These are phyloP conservation scores for Lingula anatina DNA, from an alignment of 2,888 invertebrate species.

Conservation along the genomic window DNA sequence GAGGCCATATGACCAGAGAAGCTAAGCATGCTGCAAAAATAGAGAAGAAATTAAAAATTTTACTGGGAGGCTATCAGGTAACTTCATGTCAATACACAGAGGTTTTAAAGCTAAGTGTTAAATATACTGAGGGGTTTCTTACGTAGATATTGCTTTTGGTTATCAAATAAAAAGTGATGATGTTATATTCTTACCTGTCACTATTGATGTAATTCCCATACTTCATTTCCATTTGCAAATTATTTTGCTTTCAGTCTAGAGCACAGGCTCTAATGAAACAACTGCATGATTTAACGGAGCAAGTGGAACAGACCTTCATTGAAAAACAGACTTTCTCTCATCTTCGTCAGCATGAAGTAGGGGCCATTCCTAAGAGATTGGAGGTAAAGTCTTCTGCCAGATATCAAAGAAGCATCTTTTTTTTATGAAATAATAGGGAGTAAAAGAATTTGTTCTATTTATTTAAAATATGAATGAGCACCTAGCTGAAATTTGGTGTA, in stretches of 20 bases:
- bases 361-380: slow-evolving; percentile 83
- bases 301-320: slow-evolving; percentile 82
- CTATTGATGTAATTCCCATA: too few species aligned
- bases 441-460: slow-evolving; percentile 1
- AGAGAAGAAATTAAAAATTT: slow-evolving; percentile 92
- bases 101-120: too few species aligned
- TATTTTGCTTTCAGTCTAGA: slow-evolving; percentile 55
- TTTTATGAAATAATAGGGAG: background rate
- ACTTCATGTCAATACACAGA: too few species aligned
- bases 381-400: slow-evolving; percentile 59
- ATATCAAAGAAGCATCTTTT: slow-evolving; percentile 34
- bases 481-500: too few species aligned
- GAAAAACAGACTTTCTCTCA: slow-evolving; percentile 88
- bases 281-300: slow-evolving; percentile 60
- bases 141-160: background rate
- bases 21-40: slow-evolving; percentile 95
- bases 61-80: slow-evolving; percentile 88
- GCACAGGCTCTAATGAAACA: slow-evolving; percentile 85
- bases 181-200: too few species aligned
- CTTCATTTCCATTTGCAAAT: background rate
- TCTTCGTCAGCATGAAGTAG: slow-evolving; percentile 81
- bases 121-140: too few species aligned
- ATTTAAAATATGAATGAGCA: too few species aligned
- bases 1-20: slow-evolving; percentile 92
- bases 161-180: background rate